phyloP scores from a whole-genome alignment of 2,888 invertebrate species.

The Nephrotoma guestfalica region DNA sequence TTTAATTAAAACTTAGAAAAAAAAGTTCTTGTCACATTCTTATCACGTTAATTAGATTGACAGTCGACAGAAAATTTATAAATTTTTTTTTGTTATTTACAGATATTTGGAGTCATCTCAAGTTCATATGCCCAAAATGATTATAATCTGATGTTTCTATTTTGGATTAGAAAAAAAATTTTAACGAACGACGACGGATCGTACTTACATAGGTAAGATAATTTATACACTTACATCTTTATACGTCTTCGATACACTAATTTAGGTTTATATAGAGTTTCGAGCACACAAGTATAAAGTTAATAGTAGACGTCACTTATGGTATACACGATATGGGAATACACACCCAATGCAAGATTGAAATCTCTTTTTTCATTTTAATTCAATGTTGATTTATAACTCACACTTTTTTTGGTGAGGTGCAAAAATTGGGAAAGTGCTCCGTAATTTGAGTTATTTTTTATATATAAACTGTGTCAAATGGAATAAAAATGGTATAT shows the following conservation, averaged over 20 bases:
- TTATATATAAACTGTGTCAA: neutral
- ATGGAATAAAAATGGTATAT: neutral
- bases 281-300: neutral
- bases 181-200: neutral
- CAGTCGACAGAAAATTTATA: neutral
- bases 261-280: neutral
- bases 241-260: neutral
- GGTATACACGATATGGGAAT: neutral
- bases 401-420: neutral
- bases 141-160: neutral
- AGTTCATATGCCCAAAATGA: neutral
- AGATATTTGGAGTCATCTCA: neutral
- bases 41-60: neutral
- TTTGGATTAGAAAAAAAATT: neutral
- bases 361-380: neutral
- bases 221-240: neutral
- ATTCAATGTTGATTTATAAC: neutral
- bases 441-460: neutral
- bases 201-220: neutral
- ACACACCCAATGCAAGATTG: neutral
- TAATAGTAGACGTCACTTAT: neutral
- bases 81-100: neutral
- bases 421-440: neutral
- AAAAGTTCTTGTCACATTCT: neutral
- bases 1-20: neutral